A percentile compares a stretch with the other conserved stretches of the same genome.
Evolutionary conservation across 2,113 vertebrate genomes (phyloP).

Genomic region (Sceloporus tristichus): DNA sequence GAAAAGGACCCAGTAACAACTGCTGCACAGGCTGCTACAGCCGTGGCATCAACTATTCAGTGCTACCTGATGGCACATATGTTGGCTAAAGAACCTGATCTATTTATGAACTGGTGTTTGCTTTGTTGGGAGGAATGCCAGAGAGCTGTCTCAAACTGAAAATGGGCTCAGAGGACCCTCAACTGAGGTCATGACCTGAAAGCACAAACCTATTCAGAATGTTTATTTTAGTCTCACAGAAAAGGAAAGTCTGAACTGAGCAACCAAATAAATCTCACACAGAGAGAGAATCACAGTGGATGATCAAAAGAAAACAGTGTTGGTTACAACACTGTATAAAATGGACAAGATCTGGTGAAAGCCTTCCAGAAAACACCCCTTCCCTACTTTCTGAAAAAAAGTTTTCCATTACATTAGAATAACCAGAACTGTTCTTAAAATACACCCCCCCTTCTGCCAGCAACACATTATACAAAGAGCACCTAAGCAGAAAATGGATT

Average conservation of each 20-base stretch:
- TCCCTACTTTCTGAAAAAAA: background rate
- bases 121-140: background rate
- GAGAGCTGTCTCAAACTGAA: background rate
- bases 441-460: background rate
- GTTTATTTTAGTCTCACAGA: constrained; percentile 28
- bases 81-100: constrained; percentile 3
- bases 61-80: background rate
- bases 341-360: background rate
- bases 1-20: background rate
- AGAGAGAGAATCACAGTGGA: background rate
- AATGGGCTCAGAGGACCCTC: background rate
- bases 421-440: background rate
- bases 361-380: background rate
- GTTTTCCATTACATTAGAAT: background rate
- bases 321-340: background rate
- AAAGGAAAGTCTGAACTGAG: background rate
- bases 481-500: background rate
- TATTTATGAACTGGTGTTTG: background rate
- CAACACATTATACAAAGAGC: background rate
- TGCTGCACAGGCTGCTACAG: background rate
- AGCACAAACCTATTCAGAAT: constrained; percentile 31
- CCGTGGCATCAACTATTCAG: background rate
- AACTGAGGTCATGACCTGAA: constrained; percentile 24
- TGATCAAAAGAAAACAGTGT: background rate
- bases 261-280: background rate